Base-by-base conservation (phyloP, 2,113 vertebrate species). In the Thymallus thymallus region DNA sequence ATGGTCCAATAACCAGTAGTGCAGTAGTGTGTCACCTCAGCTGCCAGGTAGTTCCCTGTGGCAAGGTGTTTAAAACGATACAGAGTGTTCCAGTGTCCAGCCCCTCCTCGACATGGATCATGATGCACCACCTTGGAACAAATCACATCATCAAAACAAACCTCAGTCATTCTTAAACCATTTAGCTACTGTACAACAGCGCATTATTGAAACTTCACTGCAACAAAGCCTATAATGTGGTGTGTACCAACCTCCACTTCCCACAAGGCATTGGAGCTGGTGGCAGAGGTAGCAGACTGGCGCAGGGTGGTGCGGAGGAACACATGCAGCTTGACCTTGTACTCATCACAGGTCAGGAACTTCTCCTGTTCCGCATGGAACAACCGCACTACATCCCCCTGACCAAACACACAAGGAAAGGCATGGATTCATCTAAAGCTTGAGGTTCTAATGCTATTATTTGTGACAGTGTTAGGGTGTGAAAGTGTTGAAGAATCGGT, bases 331-430 rank as follows among this genome's bases (percentile, higher is more conserved):
- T 94, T 95, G 85, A 87, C 87, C 77, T 94, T 97, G 86, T 99
- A 98, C 83, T 98, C 96, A 0, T 99, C 97, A 0, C 97, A 99
- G 0, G 97, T 99, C 78, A 99, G 92, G 82, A 99, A 99, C 92
- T 99, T 99, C 82, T 99, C 97, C 89, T 98, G 97, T 90, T 99
- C 97, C 0, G 97, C 97, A 0, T 99, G 97, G 87, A 99, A 98
- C 72, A 98, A 87, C 58, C 97, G 94, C 35, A 99, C 97, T 74
- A 99, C 97, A 0, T 98, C 97, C 2, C 97, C 97, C 97, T 99
- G 87, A 23, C 9, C 3, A 30, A 2, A 65, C 66, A 41, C 35
- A 58, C 45, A 10, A 18, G 6, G 3, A 41, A 5, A 23, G 26
- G 0, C 6, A 60, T 6, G 35, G 0, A 1, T 14, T 20, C 6